These are phyloP conservation scores for Bombyx huttoni DNA, from an alignment of 2,888 invertebrate species.

Conservation along the genomic window DNA sequence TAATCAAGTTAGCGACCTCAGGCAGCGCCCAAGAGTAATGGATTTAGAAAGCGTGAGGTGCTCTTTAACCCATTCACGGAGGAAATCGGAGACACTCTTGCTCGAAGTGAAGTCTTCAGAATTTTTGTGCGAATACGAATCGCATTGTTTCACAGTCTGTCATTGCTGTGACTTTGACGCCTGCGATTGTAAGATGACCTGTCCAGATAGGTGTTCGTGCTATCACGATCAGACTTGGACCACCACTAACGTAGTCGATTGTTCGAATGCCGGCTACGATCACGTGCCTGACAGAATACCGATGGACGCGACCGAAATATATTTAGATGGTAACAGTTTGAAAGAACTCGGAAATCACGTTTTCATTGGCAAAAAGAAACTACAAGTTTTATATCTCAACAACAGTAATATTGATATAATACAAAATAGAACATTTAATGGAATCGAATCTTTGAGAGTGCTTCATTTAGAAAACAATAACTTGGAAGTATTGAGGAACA, in stretches of 20 bases:
- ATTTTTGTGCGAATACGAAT: constrained; percentile 85
- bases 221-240: constrained; percentile 90
- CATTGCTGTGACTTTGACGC: constrained; percentile 93
- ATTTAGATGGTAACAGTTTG: constrained; percentile 86
- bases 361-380: constrained; percentile 88
- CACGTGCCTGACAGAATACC: constrained; percentile 85
- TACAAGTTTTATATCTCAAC: constrained; percentile 84
- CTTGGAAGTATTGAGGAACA: constrained; percentile 79
- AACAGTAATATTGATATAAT: constrained; percentile 82
- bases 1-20: constrained; percentile 79
- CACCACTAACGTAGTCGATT: constrained; percentile 85
- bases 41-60: constrained; percentile 86
- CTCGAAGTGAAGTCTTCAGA: constrained; percentile 80
- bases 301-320: constrained; percentile 91
- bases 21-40: constrained; percentile 84
- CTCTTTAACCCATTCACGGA: constrained; percentile 78
- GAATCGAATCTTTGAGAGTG: constrained; percentile 79
- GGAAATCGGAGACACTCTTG: constrained; percentile 75
- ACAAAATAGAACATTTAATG: constrained; percentile 87
- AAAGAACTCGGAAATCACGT: constrained; percentile 86
- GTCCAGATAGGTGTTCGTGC: constrained; percentile 88
- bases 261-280: constrained; percentile 81
- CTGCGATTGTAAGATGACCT: constrained; percentile 93
- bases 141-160: constrained; percentile 88
- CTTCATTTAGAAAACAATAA: constrained; percentile 85